Evolutionary conservation across 2,113 vertebrate genomes (phyloP).

Genomic region (Megaceryle torquata): DNA sequence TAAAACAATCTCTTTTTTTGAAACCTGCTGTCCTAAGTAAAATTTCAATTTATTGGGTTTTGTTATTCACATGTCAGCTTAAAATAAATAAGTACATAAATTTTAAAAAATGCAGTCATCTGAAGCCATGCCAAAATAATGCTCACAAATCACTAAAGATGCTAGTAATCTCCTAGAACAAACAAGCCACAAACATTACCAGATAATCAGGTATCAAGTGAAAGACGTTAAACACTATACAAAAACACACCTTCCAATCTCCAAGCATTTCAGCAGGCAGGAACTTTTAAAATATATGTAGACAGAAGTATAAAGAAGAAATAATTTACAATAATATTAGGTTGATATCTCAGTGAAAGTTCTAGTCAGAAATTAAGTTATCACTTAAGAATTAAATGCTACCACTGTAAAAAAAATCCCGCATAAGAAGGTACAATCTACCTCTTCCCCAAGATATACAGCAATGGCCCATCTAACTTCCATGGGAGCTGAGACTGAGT

Average conservation of each 20-base stretch:
- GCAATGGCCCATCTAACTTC: background rate
- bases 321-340: background rate
- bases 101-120: background rate
- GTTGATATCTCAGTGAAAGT: background rate
- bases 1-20: background rate
- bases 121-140: background rate
- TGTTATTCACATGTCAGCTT: accelerated
- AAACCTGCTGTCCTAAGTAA: background rate
- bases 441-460: background rate
- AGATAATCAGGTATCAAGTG: background rate
- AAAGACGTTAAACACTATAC: background rate
- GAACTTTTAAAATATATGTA: background rate
- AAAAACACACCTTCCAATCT: background rate
- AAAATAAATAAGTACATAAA: background rate
- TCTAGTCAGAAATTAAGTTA: background rate
- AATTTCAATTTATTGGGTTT: background rate
- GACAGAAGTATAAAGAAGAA: background rate
- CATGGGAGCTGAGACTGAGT: background rate
- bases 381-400: background rate
- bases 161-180: background rate
- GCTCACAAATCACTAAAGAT: background rate
- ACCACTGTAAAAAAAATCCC: background rate
- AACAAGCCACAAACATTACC: background rate
- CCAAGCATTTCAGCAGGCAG: background rate
- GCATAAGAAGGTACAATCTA: background rate